Evolutionary conservation across 2,113 vertebrate genomes (phyloP), one percentile per base, ranked within the genome.

Genomic region (Empidonax traillii): DNA sequence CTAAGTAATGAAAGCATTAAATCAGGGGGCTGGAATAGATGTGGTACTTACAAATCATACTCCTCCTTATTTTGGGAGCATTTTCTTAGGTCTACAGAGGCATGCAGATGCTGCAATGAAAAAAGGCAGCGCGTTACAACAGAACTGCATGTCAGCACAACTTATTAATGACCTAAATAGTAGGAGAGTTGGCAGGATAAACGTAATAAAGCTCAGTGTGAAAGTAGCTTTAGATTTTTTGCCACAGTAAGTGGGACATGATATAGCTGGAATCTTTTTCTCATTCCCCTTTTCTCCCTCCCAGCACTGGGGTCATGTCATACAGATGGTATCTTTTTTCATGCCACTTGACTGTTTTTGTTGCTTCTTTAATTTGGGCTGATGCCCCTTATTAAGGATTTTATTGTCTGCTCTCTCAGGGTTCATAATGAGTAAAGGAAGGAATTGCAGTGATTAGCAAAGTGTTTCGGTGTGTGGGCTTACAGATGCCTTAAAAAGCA

Each of bases 381-480:
- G 85, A 77, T 82, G 78, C 71, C 35, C 59, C 52, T 94, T 47
- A 94, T 90, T 95, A 95, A 90, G 56, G 31, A 67, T 90, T 92
- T 97, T 93, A 93, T 61, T 86, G 79, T 44, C 72, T 72, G 79
- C 55, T 44, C 72, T 76, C 83, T 63, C 65, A 65, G 78, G 58
- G 49, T 82, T 76, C 78, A 17, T 20, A 53, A 62, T 86, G 79
- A 85, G 76, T 53, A 88, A 94, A 96, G 93, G 79, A 83, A 93
- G 68, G 76, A 85, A 87, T 10, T 47, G 78, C 67, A 58, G 80
- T 3, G 46, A 83, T 81, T 89, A 92, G 63, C 19, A 31, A 91
- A 52, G 22, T 56, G 46, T 77, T 89, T 86, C 51, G 81, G 27
- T 66, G 69, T 71, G 88, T 71, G 65, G 88, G 79, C 90, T 94